phyloP scores from a whole-genome alignment of 2,888 invertebrate species.

The Lepetodrilus schrolli region DNA sequence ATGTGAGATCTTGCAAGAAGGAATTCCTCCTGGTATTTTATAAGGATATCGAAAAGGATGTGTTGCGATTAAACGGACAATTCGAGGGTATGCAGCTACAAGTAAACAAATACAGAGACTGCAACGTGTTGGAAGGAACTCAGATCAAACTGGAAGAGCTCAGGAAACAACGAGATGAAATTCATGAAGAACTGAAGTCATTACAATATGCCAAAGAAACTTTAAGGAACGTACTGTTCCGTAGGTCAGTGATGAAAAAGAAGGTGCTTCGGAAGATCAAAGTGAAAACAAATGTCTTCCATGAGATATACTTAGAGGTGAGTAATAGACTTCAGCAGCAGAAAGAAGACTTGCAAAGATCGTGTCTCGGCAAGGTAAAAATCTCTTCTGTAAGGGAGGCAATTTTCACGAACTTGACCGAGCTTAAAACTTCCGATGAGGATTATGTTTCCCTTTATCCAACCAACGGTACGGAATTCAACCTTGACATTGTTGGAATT shows the following conservation, averaged over 20 bases:
- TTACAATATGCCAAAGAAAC: constrained; percentile 58
- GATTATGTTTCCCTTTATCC: constrained; percentile 34
- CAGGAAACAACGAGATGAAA: constrained; percentile 48
- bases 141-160: constrained; percentile 34
- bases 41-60: constrained; percentile 58
- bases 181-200: constrained; percentile 44
- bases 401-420: constrained; percentile 40
- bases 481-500: constrained; percentile 48
- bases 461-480: constrained; percentile 36
- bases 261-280: constrained; percentile 41
- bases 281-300: constrained; percentile 49
- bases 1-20: constrained; percentile 46
- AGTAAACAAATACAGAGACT: constrained; percentile 50
- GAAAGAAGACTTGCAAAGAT: constrained; percentile 52
- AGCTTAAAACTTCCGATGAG: constrained; percentile 38
- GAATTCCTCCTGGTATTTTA: constrained; percentile 52
- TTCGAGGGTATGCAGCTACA: constrained; percentile 50
- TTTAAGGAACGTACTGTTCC: constrained; percentile 55
- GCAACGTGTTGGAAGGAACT: constrained; percentile 31
- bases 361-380: constrained; percentile 60
- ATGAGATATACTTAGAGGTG: constrained; percentile 61
- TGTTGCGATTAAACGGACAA: constrained; percentile 44
- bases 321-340: constrained; percentile 44
- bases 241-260: constrained; percentile 40
- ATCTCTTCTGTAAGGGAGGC: constrained; percentile 67